These are phyloP conservation scores for Eriocheir sinensis DNA, from an alignment of 1,140 invertebrate genomes.

Conservation along the genomic window DNA sequence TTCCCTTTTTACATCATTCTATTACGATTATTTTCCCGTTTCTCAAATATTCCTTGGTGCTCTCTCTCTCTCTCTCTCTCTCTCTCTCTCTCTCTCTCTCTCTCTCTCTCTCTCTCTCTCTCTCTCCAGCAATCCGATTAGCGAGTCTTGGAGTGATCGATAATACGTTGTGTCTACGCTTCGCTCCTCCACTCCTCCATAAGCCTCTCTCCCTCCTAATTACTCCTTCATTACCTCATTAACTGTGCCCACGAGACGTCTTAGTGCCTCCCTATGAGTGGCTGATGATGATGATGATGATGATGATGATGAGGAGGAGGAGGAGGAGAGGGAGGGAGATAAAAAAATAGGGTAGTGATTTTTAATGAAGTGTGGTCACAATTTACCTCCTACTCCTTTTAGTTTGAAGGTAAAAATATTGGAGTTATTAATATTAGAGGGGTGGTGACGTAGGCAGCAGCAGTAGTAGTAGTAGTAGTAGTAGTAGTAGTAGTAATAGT, in stretches of 20 bases:
- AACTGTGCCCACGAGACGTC: background rate
- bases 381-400: no score
- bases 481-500: no score
- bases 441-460: no score
- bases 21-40: no score
- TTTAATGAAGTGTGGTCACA: no score
- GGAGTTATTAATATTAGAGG: no score
- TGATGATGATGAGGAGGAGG: background rate
- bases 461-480: no score
- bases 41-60: no score
- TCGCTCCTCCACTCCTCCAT: background rate
- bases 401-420: no score
- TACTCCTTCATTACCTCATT: slow-evolving; percentile 10
- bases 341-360: no score
- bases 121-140: background rate
- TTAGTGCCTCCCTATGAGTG: background rate
- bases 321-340: background rate
- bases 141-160: background rate
- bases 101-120: background rate
- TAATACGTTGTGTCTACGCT: background rate
- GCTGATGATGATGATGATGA: background rate
- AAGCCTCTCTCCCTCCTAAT: background rate
- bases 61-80: slow-evolving; percentile 10
- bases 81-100: background rate
- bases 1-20: no score